Percentiles rank a stretch among this genome's conserved stretches.
Evolutionary conservation across 2,888 invertebrate species (phyloP).

Genomic region (Phytoseiulus persimilis): DNA sequence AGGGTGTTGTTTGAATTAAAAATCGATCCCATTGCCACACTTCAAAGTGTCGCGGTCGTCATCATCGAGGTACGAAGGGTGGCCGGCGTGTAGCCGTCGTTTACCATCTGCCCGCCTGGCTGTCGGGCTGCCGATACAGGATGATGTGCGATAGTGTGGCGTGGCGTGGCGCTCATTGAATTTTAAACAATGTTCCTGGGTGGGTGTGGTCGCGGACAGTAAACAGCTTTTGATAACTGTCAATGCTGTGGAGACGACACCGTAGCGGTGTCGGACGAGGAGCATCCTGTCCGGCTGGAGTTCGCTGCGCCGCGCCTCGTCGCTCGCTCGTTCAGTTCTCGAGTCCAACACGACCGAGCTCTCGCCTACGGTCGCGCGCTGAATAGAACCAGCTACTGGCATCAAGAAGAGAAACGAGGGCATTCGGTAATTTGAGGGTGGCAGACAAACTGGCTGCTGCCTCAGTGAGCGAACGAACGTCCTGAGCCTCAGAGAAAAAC

Average conservation of each 20-base stretch:
- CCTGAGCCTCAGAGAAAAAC: not conserved
- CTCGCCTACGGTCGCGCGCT: not conserved
- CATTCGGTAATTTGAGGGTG: not conserved
- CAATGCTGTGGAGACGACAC: not conserved
- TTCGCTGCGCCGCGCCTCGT: not conserved
- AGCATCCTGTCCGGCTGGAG: too few relatives aligned
- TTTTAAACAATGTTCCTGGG: not conserved
- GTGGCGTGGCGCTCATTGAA: constrained; percentile 5
- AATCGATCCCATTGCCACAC: not conserved
- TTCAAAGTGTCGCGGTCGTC: not conserved
- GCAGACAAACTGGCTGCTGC: not conserved
- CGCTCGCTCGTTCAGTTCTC: not conserved
- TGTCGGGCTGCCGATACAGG: not conserved
- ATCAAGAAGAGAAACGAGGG: not conserved
- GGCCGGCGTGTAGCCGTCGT: not conserved
- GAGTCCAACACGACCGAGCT: not conserved
- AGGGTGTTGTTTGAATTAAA: not conserved
- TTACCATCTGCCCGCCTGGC: not conserved
- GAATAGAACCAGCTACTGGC: not conserved
- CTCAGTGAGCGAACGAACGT: not conserved
- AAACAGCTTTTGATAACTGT: not conserved
- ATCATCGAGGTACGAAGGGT: not conserved
- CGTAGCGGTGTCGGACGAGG: not conserved
- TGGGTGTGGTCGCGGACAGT: not conserved
- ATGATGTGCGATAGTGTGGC: not conserved